Base-by-base conservation (phyloP, 2,888 invertebrate species). In the Drosophila niveifrons region DNA sequence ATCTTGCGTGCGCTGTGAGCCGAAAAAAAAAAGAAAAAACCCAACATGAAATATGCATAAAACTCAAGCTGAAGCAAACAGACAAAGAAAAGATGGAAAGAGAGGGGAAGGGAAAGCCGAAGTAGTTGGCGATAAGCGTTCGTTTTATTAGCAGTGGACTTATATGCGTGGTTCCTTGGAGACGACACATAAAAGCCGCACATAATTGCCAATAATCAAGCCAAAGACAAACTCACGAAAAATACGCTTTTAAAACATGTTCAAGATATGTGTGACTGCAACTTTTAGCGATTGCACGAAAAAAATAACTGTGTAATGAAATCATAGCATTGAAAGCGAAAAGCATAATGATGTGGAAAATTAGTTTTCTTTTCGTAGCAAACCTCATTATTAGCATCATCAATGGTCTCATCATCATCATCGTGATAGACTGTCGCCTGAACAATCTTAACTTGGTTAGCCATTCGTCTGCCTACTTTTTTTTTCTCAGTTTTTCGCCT, bases 261-360 rank as follows among this genome's bases (percentile, higher is more conserved):
- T n/a, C n/a, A n/a, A n/a, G 23, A 11, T 13, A 13, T 39, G 29
- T 56, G 36, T 17, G 36, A 36, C 18, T 63, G 63, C 57, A 63
- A 56, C 56, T 41, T 36, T 52, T 50, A 46, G 11, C 52, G 70
- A 68, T 68, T 68, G 61, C 75, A 78, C 41, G 18, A 3, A 47
- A 28, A 3, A 47, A 68, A 48, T 28, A 62, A 52, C 15, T 46
- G 53, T 17, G 3, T 47, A 56, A 55, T 58, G 46, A 63, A 57
- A 47, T 55, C 29, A 43, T 53, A 13, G 47, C 29, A 66, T 48
- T 72, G 67, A 83, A 80, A 84, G 80, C 61, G 78, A 80, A 82
- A 80, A 78, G 72, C 69, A 80, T 75, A 88, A 90, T 90, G 85
- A 73, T 73, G 75, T 78, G 82, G 82, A 90, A 89, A 90, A 88